These are phyloP conservation scores for Orestias chungarensis DNA, from an alignment of 2,797 vertebrate species.

Conservation along the genomic window DNA sequence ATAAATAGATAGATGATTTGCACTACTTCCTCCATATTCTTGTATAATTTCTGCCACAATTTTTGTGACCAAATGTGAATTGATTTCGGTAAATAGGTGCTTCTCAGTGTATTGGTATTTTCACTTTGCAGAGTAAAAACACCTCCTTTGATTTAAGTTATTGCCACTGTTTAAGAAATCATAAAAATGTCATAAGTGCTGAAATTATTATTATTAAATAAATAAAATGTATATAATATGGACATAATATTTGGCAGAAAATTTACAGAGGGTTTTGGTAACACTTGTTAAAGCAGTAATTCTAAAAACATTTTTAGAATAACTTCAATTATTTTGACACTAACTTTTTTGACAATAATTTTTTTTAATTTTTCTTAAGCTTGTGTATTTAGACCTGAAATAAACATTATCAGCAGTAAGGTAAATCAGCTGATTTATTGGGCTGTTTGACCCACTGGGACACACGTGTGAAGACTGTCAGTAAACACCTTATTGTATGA, in stretches of 20 bases:
- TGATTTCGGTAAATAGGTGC: neutral
- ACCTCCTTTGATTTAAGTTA: neutral
- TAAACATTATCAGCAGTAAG: slow-evolving; percentile 48
- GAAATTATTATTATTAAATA: neutral
- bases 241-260: neutral
- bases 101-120: neutral
- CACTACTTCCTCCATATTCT: too few relatives aligned
- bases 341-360: neutral
- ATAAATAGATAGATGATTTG: too few relatives aligned
- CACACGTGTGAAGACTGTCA: slow-evolving; percentile 65
- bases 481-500: slow-evolving; percentile 66
- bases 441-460: slow-evolving; percentile 49
- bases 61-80: neutral
- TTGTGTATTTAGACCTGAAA: neutral
- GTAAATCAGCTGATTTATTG: slow-evolving; percentile 30
- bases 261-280: neutral
- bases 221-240: neutral
- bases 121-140: neutral
- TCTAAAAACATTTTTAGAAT: slow-evolving; percentile 5
- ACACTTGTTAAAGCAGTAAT: neutral
- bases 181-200: neutral
- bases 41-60: too few relatives aligned
- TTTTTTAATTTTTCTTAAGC: slow-evolving; percentile 13
- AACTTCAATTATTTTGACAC: neutral
- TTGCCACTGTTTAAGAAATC: neutral